A percentile compares a stretch with the other conserved stretches of the same genome.
phyloP scores from a whole-genome alignment of 2,888 invertebrate species.

The Rambutsinella grinnellia region DNA sequence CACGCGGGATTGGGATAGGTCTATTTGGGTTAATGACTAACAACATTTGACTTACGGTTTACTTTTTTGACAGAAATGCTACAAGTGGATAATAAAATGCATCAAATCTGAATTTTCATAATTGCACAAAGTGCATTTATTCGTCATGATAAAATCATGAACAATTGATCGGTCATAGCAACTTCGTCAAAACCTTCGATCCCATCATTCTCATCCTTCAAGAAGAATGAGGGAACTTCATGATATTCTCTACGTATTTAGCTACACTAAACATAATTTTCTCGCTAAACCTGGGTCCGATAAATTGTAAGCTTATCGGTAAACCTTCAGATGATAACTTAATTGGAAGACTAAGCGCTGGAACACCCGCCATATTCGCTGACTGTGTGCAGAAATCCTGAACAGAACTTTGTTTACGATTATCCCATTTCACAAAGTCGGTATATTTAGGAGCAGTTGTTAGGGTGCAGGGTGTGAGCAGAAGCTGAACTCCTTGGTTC shows the following conservation, averaged over 20 bases:
- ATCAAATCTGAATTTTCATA: too few relatives aligned
- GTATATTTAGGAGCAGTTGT: conserved; percentile 85
- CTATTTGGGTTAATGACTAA: too few relatives aligned
- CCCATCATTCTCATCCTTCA: too few relatives aligned
- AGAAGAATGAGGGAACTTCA: conserved; percentile 73
- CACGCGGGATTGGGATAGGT: too few relatives aligned
- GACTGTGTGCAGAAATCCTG: conserved; percentile 97
- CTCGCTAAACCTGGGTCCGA: conserved; percentile 85
- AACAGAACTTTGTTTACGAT: conserved; percentile 87
- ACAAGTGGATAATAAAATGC: too few relatives aligned
- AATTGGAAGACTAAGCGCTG: conserved; percentile 89
- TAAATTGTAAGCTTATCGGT: conserved; percentile 90
- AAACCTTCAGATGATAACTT: conserved; percentile 79
- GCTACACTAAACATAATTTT: conserved; percentile 81
- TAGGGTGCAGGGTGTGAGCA: conserved; percentile 93
- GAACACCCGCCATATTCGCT: conserved; percentile 96
- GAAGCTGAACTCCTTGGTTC: conserved; percentile 76
- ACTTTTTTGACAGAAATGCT: too few relatives aligned
- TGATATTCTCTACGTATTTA: conserved; percentile 82
- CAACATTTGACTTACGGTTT: too few relatives aligned
- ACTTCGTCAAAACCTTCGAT: too few relatives aligned
- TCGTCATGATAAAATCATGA: too few relatives aligned
- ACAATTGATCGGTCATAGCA: too few relatives aligned
- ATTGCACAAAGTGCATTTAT: too few relatives aligned
- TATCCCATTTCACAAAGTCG: conserved; percentile 83